A percentile compares a stretch with the other conserved stretches of the same genome.
Conservation (phyloP, 1,140 invertebrate genomes). For the Philaenus spumarius region DNA sequence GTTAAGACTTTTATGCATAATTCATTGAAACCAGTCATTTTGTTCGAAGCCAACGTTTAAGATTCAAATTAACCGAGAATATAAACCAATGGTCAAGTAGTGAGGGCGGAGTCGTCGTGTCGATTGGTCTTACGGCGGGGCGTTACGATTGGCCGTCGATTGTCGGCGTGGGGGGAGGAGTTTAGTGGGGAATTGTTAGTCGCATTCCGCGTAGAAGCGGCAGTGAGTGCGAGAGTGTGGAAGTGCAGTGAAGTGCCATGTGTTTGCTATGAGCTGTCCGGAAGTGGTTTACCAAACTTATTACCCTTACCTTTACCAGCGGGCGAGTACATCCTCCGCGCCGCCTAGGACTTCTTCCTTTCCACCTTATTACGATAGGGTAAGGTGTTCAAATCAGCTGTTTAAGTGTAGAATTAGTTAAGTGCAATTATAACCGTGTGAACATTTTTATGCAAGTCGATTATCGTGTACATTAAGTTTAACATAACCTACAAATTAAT, state of each 20-base stretch:
- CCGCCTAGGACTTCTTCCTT: constrained; percentile 32
- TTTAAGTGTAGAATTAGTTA: no score
- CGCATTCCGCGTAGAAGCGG: not conserved
- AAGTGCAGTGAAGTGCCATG: not conserved
- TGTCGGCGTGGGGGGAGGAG: not conserved
- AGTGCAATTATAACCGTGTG: no score
- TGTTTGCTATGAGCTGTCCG: constrained; percentile 47
- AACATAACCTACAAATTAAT: no score
- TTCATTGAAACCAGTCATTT: constrained; percentile 10
- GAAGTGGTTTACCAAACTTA: constrained; percentile 55
- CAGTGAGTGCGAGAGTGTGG: not conserved
- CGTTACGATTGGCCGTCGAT: not conserved
- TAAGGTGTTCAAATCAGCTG: no score
- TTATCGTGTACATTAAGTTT: no score
- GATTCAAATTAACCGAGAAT: not conserved
- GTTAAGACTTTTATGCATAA: constrained; percentile 1
- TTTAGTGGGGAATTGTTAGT: not conserved
- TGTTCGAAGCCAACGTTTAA: not conserved
- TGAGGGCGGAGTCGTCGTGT: not conserved
- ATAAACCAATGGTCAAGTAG: no score
- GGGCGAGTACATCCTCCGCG: constrained; percentile 41
- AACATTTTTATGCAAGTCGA: no score
- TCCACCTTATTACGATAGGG: constrained; percentile 44
- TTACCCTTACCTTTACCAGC: constrained; percentile 52
- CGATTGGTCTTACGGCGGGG: not conserved